Conservation (phyloP, 2,888 invertebrate genomes). For the Actias luna region DNA sequence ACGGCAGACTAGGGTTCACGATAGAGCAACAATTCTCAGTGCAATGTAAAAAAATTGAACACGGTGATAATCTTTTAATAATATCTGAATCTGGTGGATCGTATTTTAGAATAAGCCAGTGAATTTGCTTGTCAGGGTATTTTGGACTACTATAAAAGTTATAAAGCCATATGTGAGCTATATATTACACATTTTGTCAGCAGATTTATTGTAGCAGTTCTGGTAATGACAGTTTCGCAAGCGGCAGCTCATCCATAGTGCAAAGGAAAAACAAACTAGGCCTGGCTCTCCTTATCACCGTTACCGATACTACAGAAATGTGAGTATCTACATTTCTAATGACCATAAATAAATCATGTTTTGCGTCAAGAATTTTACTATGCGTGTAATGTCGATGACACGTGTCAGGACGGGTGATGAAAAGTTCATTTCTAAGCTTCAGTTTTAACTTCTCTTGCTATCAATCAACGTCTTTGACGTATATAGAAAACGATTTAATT, state of each 20-base stretch:
- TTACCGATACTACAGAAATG: slow-evolving; percentile 64
- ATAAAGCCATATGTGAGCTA: too few relatives aligned
- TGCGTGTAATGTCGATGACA: not conserved
- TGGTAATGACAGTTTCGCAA: slow-evolving; percentile 59
- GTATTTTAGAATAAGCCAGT: not conserved
- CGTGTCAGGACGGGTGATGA: not conserved
- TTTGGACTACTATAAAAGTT: too few relatives aligned
- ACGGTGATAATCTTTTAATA: not conserved
- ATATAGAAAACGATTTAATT: too few relatives aligned
- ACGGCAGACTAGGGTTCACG: not conserved
- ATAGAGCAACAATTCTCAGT: not conserved
- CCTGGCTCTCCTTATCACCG: slow-evolving; percentile 66
- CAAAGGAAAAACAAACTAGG: slow-evolving; percentile 64
- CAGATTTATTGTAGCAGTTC: slow-evolving; percentile 70
- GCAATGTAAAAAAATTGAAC: not conserved
- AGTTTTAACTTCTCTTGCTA: not conserved
- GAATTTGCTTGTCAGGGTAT: not conserved
- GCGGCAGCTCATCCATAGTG: slow-evolving; percentile 43
- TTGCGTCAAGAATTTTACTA: not conserved
- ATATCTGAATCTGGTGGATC: not conserved
- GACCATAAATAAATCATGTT: slow-evolving; percentile 2
- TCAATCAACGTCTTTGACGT: too few relatives aligned
- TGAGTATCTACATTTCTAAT: slow-evolving; percentile 43
- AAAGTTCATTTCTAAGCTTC: not conserved
- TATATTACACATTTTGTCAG: slow-evolving; percentile 3